phyloP scores from a whole-genome alignment of 2,797 vertebrate species.

The Echeneis naucrates region DNA sequence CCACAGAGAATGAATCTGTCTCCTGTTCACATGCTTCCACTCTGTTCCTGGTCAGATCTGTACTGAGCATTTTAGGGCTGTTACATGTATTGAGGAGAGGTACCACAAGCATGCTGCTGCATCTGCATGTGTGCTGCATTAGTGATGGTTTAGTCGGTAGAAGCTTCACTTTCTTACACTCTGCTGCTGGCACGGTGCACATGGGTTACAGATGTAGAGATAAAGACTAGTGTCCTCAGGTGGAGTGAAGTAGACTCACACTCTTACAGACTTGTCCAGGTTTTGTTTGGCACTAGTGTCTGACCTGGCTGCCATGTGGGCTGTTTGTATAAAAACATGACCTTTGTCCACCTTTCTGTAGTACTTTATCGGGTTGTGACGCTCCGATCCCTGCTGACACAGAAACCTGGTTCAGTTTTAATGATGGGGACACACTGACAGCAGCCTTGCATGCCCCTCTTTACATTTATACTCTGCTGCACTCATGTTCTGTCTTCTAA shows the following conservation, averaged over 20 bases:
- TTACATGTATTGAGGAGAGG: constrained; percentile 82
- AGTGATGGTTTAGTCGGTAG: constrained; percentile 39
- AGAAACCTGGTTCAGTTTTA: not conserved
- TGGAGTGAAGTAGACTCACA: not conserved
- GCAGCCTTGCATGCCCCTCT: constrained; percentile 46
- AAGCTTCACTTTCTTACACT: constrained; percentile 64
- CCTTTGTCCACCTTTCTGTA: not conserved
- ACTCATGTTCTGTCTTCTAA: constrained; percentile 29
- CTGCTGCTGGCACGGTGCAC: constrained; percentile 65
- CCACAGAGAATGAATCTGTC: constrained; percentile 31
- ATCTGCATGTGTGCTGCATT: constrained; percentile 57
- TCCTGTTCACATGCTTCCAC: constrained; percentile 45
- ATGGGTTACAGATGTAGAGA: constrained; percentile 24
- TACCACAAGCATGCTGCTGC: constrained; percentile 70
- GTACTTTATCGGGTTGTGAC: too few relatives aligned
- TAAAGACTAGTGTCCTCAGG: not conserved
- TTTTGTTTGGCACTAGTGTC: not conserved
- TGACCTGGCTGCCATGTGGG: not conserved
- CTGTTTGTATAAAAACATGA: not conserved
- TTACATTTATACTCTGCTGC: constrained; percentile 18
- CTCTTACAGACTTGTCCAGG: not conserved
- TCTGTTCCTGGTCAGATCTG: constrained; percentile 27
- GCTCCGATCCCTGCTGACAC: not conserved
- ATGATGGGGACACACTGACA: not conserved
- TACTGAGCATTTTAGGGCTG: constrained; percentile 29